These are phyloP conservation scores for Sorex maritimensis DNA, from an alignment of 2,797 vertebrate species.

Conservation along the genomic window DNA sequence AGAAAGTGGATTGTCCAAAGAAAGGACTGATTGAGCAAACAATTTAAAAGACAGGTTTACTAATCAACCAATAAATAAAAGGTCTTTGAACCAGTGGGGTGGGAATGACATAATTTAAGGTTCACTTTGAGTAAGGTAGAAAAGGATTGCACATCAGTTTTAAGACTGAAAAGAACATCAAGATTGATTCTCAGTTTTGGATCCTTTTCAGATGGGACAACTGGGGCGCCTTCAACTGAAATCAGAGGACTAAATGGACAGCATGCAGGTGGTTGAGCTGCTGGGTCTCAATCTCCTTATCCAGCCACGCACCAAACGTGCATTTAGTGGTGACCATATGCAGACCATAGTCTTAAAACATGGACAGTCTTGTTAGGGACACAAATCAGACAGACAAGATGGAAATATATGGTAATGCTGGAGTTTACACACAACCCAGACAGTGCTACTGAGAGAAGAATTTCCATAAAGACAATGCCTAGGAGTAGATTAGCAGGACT, in stretches of 20 bases:
- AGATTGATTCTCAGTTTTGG: background rate
- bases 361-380: background rate
- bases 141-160: background rate
- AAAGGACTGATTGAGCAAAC: constrained; percentile 45
- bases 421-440: background rate
- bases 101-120: background rate
- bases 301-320: background rate
- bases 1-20: constrained; percentile 17
- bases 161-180: constrained; percentile 13
- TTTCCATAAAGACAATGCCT: background rate
- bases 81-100: background rate
- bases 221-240: background rate
- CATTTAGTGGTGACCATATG: background rate
- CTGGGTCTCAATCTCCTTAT: background rate
- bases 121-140: background rate
- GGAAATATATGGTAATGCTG: background rate
- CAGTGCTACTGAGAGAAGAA: background rate
- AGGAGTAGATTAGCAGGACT: background rate
- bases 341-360: background rate
- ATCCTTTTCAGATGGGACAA: background rate
- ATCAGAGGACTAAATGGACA: background rate
- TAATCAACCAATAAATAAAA: background rate
- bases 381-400: background rate
- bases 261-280: background rate
- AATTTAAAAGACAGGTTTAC: background rate